These are phyloP conservation scores for Choristoneura rosaceana DNA, from an alignment of 2,888 invertebrate genomes.

Conservation along the genomic window DNA sequence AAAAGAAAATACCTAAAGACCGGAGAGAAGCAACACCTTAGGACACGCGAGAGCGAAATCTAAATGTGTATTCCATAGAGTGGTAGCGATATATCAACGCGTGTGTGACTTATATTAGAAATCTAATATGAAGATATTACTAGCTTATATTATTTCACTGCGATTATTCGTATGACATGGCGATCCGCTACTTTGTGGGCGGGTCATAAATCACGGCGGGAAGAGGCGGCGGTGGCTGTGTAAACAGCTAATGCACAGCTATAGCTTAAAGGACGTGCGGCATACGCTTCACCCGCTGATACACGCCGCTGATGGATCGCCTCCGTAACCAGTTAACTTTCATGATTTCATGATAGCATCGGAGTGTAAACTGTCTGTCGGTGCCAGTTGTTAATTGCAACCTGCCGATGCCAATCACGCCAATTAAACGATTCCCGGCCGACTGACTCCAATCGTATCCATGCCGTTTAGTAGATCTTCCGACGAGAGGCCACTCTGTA, in stretches of 20 bases:
- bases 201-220: constrained; percentile 43
- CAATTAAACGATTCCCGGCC: neutral
- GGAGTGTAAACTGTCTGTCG: constrained; percentile 1
- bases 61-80: constrained; percentile 5
- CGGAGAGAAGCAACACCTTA: neutral
- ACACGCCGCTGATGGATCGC: constrained; percentile 36
- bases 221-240: constrained; percentile 40
- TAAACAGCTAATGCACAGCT: constrained; percentile 38
- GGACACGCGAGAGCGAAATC: neutral
- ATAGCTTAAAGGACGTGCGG: constrained; percentile 16
- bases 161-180: constrained; percentile 37
- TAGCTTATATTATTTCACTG: constrained; percentile 40
- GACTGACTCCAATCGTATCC: neutral
- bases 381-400: constrained; percentile 12
- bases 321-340: constrained; percentile 26
- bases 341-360: constrained; percentile 7
- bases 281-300: constrained; percentile 32
- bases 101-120: constrained; percentile 29
- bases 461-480: neutral
- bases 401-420: constrained; percentile 3
- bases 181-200: constrained; percentile 40
- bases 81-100: constrained; percentile 24
- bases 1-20: neutral
- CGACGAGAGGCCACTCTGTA: neutral
- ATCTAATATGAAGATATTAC: constrained; percentile 34